Percentiles rank a stretch among this genome's conserved stretches.
Conservation (phyloP, 1,140 invertebrate species). For the Drosophila triauraria region DNA sequence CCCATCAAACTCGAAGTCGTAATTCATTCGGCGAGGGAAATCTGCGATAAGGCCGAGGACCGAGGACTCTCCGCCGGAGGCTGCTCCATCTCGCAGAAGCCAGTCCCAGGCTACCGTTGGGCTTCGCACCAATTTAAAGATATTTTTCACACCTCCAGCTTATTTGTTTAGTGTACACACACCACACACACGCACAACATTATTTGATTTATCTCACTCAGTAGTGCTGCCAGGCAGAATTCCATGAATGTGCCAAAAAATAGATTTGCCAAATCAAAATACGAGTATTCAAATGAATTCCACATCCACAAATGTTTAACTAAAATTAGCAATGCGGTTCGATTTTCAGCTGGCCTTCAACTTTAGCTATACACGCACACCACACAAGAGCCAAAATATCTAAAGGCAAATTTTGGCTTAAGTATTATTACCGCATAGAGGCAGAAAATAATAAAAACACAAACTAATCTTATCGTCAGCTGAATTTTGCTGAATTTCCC, state of each 20-base stretch:
- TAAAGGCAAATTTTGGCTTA: conserved; percentile 36
- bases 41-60: conserved; percentile 37
- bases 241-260: conserved; percentile 41
- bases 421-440: conserved; percentile 37
- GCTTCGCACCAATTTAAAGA: conserved; percentile 34
- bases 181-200: conserved; percentile 7
- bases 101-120: conserved; percentile 14
- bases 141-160: conserved; percentile 54
- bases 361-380: background rate
- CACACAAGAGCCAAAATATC: conserved; percentile 8
- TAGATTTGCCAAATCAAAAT: conserved; percentile 44
- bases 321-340: conserved; percentile 44
- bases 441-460: conserved; percentile 1
- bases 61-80: conserved; percentile 20
- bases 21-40: conserved; percentile 43
- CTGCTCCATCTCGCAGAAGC: conserved; percentile 17
- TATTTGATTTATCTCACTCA: conserved; percentile 53
- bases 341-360: conserved; percentile 35
- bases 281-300: conserved; percentile 25
- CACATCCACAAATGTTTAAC: conserved; percentile 18
- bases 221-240: conserved; percentile 26
- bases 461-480: conserved; percentile 47
- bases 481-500: conserved; percentile 21
- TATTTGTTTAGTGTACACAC: conserved; percentile 40
- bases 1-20: conserved; percentile 45